Evolutionary conservation across 2,888 invertebrate species (phyloP).

Genomic region (Tenthredo scrophulariae): DNA sequence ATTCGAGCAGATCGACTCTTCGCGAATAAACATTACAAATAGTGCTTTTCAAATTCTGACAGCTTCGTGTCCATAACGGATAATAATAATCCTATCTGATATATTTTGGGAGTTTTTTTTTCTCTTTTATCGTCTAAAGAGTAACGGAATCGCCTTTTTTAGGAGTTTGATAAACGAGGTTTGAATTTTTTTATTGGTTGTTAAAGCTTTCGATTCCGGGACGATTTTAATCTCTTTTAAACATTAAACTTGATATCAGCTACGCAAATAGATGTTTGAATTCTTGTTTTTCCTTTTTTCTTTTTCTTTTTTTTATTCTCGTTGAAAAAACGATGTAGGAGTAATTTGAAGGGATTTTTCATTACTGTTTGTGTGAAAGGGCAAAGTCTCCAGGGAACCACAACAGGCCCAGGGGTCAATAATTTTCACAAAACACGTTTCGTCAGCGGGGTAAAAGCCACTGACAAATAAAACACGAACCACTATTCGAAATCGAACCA

Average conservation of each 20-base stretch:
- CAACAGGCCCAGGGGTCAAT: constrained; percentile 4
- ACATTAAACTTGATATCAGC: background rate
- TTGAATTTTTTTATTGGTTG: constrained; percentile 6
- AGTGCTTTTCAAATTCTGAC: background rate
- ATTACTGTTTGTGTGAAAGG: background rate
- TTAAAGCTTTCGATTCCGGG: background rate
- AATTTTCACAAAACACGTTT: constrained; percentile 6
- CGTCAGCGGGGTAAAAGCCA: background rate
- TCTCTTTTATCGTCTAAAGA: background rate
- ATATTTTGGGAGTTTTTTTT: background rate
- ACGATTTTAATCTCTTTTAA: background rate
- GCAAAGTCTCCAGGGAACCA: background rate
- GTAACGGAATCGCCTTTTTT: background rate
- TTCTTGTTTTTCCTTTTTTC: background rate
- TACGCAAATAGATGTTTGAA: background rate
- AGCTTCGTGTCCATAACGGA: background rate
- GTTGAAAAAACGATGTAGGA: background rate
- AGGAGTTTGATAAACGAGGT: background rate
- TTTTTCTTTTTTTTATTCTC: background rate
- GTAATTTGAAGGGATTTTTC: constrained; percentile 7
- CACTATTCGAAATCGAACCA: background rate
- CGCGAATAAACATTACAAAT: background rate
- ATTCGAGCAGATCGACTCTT: background rate
- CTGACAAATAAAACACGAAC: background rate
- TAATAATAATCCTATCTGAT: background rate